Base-by-base conservation (phyloP, 1,140 invertebrate species). In the Dinoponera quadriceps region DNA sequence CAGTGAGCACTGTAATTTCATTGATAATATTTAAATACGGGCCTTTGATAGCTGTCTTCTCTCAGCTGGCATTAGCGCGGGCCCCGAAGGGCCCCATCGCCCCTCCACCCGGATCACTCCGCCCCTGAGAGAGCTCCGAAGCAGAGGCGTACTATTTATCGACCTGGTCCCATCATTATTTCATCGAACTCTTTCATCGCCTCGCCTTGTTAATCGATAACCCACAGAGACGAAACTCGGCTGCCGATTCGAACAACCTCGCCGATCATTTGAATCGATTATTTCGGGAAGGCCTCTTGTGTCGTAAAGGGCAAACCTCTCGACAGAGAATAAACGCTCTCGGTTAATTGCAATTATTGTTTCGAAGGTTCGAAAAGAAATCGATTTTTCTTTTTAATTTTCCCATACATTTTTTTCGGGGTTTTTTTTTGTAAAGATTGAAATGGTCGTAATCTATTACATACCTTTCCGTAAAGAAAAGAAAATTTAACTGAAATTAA, bases 21-120 rank as follows among this genome's bases (percentile, higher is more conserved):
- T 91, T 92, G 91, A 91, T 93, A 93, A 93, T 93, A 94, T 94
- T 94, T 94, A 94, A 94, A 94, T 94, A 91, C 84, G 85, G 89
- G 90, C 86, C 88, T 91, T 93, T 93, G 93, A 93, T 92, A 91
- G 89, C 88, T 89, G 91, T 91, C 90, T 92, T 91, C 89, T 83
- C 82, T 89, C 80, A 71, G 80, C 87, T 87, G 90, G 89, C 83
- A 91, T 90, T 91, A 91, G 85, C 71, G 78, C 71, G 69, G 86
- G 20, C 81, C 89, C 81, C 44, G 54, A 59, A 87, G 81, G 59
- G 60, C 27, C 77, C 48, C 48, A 20, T 68, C 66, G 22, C 25
- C 65, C 48, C 68, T 66, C 49, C 60, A 48, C 69, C 81, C 75
- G 84, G 11, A 22, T 62, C 74, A 84, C 85, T 80, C 86, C 84